Conservation (phyloP, 2,888 invertebrate genomes). For the Macrophya alboannulata region DNA sequence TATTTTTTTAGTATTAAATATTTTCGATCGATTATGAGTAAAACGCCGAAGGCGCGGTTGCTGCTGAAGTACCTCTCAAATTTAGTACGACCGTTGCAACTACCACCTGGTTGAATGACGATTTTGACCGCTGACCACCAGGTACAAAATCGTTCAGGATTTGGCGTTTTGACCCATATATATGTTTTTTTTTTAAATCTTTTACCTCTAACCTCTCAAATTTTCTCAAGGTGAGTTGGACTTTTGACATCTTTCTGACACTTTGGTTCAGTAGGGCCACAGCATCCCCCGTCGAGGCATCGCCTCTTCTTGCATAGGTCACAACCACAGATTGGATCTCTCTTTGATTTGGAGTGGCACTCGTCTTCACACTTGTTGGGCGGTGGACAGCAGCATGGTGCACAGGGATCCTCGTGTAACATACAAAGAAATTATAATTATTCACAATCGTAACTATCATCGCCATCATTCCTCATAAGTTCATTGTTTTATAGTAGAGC, state of each 20-base stretch:
- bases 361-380: conserved; percentile 36
- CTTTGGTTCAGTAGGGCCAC: conserved; percentile 36
- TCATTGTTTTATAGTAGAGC: background rate
- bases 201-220: conserved; percentile 10
- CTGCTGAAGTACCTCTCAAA: too few species aligned
- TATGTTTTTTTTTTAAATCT: too few species aligned
- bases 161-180: too few species aligned
- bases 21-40: too few species aligned
- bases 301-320: conserved; percentile 41
- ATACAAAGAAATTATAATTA: background rate
- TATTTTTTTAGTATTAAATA: too few species aligned
- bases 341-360: conserved; percentile 27
- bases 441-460: background rate
- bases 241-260: conserved; percentile 36
- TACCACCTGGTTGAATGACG: too few species aligned
- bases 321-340: conserved; percentile 43
- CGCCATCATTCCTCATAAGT: background rate
- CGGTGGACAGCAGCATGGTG: conserved; percentile 44
- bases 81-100: too few species aligned
- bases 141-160: too few species aligned
- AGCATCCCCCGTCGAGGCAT: conserved; percentile 45
- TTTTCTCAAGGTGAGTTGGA: conserved; percentile 28
- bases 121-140: too few species aligned
- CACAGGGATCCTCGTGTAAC: conserved; percentile 43
- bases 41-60: too few species aligned